Evolutionary conservation across 1,140 invertebrate genomes (phyloP).

Genomic region (Laupala kohalensis): DNA sequence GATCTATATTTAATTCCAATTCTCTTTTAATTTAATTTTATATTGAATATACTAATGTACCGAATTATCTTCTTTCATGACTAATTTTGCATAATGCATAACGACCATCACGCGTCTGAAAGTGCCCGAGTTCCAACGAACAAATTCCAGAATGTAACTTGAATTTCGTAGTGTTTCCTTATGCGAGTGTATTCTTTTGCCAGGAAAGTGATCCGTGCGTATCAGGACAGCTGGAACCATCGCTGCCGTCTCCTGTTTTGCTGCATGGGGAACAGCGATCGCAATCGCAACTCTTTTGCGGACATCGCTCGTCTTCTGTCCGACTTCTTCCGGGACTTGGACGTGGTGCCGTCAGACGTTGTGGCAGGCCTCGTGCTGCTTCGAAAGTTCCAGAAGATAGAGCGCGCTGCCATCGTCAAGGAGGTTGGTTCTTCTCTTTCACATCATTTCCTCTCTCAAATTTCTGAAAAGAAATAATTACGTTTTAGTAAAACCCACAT

Average conservation of each 20-base stretch:
- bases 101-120: too few relatives aligned
- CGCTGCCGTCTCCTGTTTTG: conserved; percentile 74
- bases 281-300: conserved; percentile 69
- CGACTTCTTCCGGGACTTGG: conserved; percentile 79
- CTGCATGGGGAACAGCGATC: conserved; percentile 67
- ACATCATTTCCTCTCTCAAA: neutral
- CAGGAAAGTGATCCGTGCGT: conserved; percentile 77
- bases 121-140: too few relatives aligned
- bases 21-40: too few relatives aligned
- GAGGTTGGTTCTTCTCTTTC: conserved; percentile 33
- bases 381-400: conserved; percentile 68
- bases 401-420: conserved; percentile 62
- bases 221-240: conserved; percentile 84
- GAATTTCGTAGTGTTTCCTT: too few relatives aligned
- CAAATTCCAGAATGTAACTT: too few relatives aligned
- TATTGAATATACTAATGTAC: too few relatives aligned
- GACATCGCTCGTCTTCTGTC: conserved; percentile 77
- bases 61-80: too few relatives aligned
- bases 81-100: too few relatives aligned
- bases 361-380: conserved; percentile 73
- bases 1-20: too few relatives aligned
- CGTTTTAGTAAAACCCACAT: too few relatives aligned
- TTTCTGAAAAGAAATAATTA: too few relatives aligned
- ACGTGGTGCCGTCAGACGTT: conserved; percentile 86
- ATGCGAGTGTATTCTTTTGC: neutral